These are phyloP conservation scores for Struthidea cinerea DNA, from an alignment of 2,113 vertebrate genomes.

Conservation along the genomic window DNA sequence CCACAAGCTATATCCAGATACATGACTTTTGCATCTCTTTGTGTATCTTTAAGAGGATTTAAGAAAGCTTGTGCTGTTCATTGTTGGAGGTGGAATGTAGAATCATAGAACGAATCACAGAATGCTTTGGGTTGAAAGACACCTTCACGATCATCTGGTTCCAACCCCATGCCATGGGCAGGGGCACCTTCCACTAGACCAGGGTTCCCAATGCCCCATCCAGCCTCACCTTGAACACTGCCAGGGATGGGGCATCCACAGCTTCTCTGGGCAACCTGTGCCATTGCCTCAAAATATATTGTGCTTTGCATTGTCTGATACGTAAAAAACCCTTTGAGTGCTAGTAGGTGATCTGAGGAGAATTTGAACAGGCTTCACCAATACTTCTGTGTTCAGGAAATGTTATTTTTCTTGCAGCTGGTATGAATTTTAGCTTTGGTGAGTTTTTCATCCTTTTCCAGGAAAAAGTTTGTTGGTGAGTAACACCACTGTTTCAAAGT, in stretches of 20 bases:
- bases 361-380: not conserved
- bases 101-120: not conserved
- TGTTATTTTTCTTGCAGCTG: not conserved
- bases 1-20: not conserved
- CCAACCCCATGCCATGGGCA: not conserved
- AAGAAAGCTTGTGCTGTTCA: not conserved
- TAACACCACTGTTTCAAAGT: not conserved
- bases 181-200: not conserved
- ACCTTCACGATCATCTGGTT: not conserved
- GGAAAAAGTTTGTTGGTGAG: not conserved
- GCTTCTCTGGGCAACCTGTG: not conserved
- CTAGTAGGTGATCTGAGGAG: not conserved
- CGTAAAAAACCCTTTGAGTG: not conserved
- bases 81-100: not conserved
- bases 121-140: not conserved
- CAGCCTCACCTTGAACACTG: not conserved
- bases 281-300: not conserved
- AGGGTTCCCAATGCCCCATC: not conserved
- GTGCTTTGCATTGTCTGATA: not conserved
- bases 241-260: not conserved
- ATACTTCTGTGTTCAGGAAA: not conserved
- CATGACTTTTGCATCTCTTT: not conserved
- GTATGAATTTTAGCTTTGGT: not conserved
- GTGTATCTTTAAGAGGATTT: not conserved
- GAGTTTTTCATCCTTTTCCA: not conserved